A percentile compares a stretch with the other conserved stretches of the same genome.
phyloP scores from a whole-genome alignment of 2,113 vertebrate species.

The Mustela nigripes region DNA sequence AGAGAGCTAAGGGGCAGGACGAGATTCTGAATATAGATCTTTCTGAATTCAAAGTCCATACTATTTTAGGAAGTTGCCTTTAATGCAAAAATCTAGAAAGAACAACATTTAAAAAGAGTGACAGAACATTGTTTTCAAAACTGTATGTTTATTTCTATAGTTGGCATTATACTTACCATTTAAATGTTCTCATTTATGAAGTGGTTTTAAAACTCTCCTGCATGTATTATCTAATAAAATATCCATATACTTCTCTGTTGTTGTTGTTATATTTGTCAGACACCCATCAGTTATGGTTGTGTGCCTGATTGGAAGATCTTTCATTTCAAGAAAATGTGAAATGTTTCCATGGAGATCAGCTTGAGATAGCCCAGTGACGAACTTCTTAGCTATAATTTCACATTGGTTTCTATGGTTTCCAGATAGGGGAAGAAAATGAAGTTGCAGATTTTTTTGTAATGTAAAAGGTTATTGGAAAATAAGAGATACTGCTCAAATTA shows the following conservation, averaged over 20 bases:
- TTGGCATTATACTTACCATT: conserved; percentile 37
- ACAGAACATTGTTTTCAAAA: conserved; percentile 57
- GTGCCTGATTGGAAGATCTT: conserved; percentile 86
- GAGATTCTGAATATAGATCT: neutral
- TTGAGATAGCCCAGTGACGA: conserved; percentile 91
- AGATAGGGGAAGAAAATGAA: conserved; percentile 85
- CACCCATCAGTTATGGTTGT: conserved; percentile 79
- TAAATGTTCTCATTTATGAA: conserved; percentile 59
- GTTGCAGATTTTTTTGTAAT: conserved; percentile 77
- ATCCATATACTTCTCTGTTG: conserved; percentile 31
- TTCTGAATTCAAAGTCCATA: conserved; percentile 12
- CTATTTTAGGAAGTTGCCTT: conserved; percentile 51
- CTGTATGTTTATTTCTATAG: conserved; percentile 53
- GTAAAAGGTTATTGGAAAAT: conserved; percentile 82
- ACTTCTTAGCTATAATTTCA: conserved; percentile 90
- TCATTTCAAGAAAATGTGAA: conserved; percentile 87
- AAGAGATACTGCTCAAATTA: conserved; percentile 74
- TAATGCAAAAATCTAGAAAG: conserved; percentile 44
- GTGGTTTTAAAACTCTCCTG: conserved; percentile 37
- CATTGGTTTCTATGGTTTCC: conserved; percentile 92
- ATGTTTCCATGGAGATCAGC: conserved; percentile 92
- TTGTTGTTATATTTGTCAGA: conserved; percentile 82
- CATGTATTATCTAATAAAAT: conserved; percentile 58
- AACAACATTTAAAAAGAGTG: conserved; percentile 50
- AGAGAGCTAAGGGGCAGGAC: neutral